Conservation (phyloP, 2,888 invertebrate genomes). For the Digitonthophagus gazella region DNA sequence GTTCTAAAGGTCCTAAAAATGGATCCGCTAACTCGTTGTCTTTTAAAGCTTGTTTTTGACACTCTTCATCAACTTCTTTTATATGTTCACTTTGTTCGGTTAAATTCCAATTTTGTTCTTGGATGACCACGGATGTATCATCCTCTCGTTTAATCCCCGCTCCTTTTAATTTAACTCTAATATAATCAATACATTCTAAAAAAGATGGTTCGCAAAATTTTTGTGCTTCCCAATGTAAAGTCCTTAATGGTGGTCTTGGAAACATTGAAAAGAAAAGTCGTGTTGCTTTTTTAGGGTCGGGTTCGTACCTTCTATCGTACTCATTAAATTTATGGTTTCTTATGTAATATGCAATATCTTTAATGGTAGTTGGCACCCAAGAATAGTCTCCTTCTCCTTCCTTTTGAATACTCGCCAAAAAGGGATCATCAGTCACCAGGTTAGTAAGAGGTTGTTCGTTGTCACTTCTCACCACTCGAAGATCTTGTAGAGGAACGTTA, state of each 20-base stretch:
- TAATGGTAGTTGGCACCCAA: conserved; percentile 54
- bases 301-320: conserved; percentile 57
- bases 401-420: conserved; percentile 22
- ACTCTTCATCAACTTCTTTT: conserved; percentile 53
- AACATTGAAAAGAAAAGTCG: conserved; percentile 51
- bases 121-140: conserved; percentile 55
- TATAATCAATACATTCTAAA: conserved; percentile 57
- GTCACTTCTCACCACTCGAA: conserved; percentile 22
- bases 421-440: conserved; percentile 29
- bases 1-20: conserved; percentile 50
- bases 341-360: conserved; percentile 61
- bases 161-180: conserved; percentile 47
- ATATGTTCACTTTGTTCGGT: conserved; percentile 48
- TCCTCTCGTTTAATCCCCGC: conserved; percentile 54
- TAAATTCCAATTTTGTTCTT: conserved; percentile 52
- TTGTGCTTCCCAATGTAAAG: conserved; percentile 63
- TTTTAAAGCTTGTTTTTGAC: conserved; percentile 49
- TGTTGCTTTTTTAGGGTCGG: conserved; percentile 34
- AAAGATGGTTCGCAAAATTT: conserved; percentile 57
- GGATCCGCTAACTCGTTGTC: conserved; percentile 54
- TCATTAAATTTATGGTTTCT: conserved; percentile 65
- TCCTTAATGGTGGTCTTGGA: conserved; percentile 57
- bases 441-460: conserved; percentile 15
- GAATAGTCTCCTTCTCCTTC: conserved; percentile 30
- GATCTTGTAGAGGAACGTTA: conserved; percentile 19